A percentile compares a stretch with the other conserved stretches of the same genome.
These are phyloP conservation scores for Gyps fulvus DNA, from an alignment of 2,113 vertebrate genomes.

Conservation along the genomic window DNA sequence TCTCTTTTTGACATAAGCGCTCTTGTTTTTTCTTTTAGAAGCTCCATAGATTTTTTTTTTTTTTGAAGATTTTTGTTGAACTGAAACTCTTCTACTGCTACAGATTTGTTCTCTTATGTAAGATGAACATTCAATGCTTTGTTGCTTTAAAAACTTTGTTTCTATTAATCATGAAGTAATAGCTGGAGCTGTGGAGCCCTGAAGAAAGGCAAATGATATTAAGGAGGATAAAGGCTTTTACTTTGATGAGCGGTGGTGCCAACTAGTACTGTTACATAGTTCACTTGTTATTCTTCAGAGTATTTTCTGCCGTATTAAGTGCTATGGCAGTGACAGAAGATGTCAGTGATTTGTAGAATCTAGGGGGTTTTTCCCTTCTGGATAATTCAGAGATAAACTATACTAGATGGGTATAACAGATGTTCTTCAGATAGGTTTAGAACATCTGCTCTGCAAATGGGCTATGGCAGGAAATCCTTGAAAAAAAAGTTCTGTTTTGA, in stretches of 20 bases:
- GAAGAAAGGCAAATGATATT: neutral
- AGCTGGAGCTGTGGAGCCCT: neutral
- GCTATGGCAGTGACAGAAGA: neutral
- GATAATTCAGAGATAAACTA: neutral
- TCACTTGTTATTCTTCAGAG: neutral
- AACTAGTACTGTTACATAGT: neutral
- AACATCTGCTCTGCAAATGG: neutral
- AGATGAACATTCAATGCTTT: neutral
- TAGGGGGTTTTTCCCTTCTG: neutral
- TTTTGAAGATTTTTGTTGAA: neutral
- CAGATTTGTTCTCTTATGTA: neutral
- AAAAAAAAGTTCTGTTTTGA: neutral
- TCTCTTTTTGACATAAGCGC: neutral
- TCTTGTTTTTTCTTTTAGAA: neutral
- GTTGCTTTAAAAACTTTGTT: neutral
- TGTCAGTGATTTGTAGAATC: neutral
- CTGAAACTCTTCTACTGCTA: neutral
- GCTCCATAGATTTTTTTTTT: neutral
- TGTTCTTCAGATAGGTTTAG: neutral
- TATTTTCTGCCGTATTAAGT: neutral
- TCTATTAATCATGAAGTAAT: neutral
- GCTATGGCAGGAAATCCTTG: neutral
- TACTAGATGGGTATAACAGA: neutral
- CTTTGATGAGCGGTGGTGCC: neutral
- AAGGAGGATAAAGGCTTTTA: neutral